These are phyloP conservation scores for Hyperoplus immaculatus DNA, from an alignment of 2,797 vertebrate genomes.

Conservation along the genomic window DNA sequence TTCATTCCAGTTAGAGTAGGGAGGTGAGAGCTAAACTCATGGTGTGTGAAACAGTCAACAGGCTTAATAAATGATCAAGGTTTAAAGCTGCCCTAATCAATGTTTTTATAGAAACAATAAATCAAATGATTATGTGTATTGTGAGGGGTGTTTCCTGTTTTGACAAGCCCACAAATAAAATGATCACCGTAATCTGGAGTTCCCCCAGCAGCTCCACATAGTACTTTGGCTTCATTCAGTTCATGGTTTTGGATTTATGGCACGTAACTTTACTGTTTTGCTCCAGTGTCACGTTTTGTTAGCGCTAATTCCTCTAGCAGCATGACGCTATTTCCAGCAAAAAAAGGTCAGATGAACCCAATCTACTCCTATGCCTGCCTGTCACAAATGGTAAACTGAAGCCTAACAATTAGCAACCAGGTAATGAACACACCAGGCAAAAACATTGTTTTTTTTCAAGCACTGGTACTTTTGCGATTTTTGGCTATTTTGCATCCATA, in stretches of 20 bases:
- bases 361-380: no score
- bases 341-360: not conserved
- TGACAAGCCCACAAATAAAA: not conserved
- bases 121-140: conserved; percentile 5
- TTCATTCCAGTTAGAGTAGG: conserved; percentile 17
- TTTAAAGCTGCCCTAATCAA: conserved; percentile 20
- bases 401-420: not conserved
- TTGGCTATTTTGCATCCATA: no score
- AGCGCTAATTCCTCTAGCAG: no score
- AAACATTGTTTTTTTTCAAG: no score
- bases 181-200: not conserved
- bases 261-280: not conserved
- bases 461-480: no score
- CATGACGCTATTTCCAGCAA: not conserved
- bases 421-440: not conserved
- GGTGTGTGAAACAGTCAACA: conserved; percentile 25
- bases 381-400: no score
- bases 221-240: not conserved
- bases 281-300: not conserved
- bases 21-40: not conserved
- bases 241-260: not conserved
- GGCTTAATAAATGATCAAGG: conserved; percentile 17
- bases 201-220: not conserved
- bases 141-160: not conserved
- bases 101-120: not conserved